Evolutionary conservation across 2,888 invertebrate genomes (phyloP), one percentile per base, ranked within the genome.

Genomic region (Cheilosia grossa): DNA sequence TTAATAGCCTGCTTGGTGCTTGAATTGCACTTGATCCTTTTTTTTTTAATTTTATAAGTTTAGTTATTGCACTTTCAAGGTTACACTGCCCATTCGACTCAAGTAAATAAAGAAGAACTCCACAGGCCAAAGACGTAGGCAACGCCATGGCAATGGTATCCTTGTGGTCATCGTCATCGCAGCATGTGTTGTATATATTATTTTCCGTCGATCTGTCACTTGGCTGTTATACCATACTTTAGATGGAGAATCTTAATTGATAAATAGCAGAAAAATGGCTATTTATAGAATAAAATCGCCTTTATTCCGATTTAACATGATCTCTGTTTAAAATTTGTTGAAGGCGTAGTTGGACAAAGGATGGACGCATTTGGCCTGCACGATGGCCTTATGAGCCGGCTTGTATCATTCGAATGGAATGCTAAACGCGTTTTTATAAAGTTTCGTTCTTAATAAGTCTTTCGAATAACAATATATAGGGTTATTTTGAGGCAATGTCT

Each of bases 61-160:
- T 66, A 63, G 73, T 82, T 74, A 80, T 83, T 83, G 69, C 69
- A 83, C 66, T 80, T 83, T 83, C 83, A 83, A 83, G 83, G 83
- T 83, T 83, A 80, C 67, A 33, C 42, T 13, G 63, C 37, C 56
- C n/a, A 27, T 27, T 44, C 30, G 42, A n/a, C 42, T 19, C 37
- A 42, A 61, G 10, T 47, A 37, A 64, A 74, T 19, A 51, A 78
- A 70, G 40, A 13, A 47, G 49, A 58, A 51, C 37, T 40, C 24
- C 33, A 64, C 54, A 53, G 53, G 47, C 24, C 54, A 19, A 69
- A 42, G 51, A 64, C 58, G 40, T 42, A 51, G 33, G 40, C 58
- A 49, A 64, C 51, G 15, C 51, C 15, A 51, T 21, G 15, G 24
- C 59, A 83, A 51, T 21, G 15, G 24, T 64, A 83, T 83, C 80